Base-by-base conservation (phyloP, 1,140 invertebrate genomes). In the Brachionus angularis region DNA sequence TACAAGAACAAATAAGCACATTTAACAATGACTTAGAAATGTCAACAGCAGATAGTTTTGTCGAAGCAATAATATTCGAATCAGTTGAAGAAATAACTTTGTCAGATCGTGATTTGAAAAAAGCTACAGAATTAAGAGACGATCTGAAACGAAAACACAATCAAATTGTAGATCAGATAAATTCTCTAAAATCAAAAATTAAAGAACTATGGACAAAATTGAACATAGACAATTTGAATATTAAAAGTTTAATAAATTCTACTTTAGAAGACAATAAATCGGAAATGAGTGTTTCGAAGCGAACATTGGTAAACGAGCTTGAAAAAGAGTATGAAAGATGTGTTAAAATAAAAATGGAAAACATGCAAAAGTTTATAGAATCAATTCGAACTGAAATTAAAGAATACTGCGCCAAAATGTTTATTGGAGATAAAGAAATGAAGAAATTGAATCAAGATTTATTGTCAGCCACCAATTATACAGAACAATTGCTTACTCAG, bases 291-390 rank as follows among this genome's bases (percentile, higher is more conserved):
- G 36, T 47, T 16, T 34, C 62, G n/a, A 67, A 67, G 16, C 14
- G 62, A 14, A 33, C 34, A 27, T 29, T 67, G 29, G 42, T 67
- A 8, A 14, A 18, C 1, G 42, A 50, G 14, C 10, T 67, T n/a
- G 42, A 67, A 23, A 0, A 0, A n/a, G 62, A 67, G 18, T 42
- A 67, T 23, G 62, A 67, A 23, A 18, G 62, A 2, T 67, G 62
- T 29, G 29, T 67, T 7, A 42, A 44, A 21, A 47, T 67, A 21
- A 67, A 67, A 47, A 67, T 67, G 62, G 27, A 67, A 34, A 67
- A 67, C 29, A 67, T 67, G 62, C 62, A 67, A 18, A 67, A 67
- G 8, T 67, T 67, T 47, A 67, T 67, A 16, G 62, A 67, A 27
- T 18, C 29, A 8, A 31, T 67, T 31, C 62, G 62, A 12, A 5